Conservation (phyloP, 2,113 vertebrate genomes). For the Bungarus multicinctus region DNA sequence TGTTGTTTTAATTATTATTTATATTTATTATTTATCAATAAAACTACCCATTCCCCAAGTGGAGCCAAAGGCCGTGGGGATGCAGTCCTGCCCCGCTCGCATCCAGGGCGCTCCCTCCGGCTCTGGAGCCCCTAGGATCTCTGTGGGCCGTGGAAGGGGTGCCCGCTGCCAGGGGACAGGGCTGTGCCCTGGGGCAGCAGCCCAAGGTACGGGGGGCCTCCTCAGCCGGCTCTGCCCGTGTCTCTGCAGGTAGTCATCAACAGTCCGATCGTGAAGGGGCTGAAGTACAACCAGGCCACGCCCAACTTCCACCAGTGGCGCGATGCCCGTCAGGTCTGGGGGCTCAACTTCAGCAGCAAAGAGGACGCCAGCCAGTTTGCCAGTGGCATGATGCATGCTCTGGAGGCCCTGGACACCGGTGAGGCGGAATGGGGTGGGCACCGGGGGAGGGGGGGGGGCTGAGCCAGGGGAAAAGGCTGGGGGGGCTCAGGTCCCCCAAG, state of each 20-base stretch:
- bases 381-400: conserved; percentile 62
- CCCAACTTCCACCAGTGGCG: conserved; percentile 93
- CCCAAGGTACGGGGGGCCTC: not conserved
- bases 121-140: not conserved
- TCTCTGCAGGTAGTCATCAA: conserved; percentile 85
- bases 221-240: not conserved
- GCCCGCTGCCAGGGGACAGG: not conserved
- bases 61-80: not conserved
- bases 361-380: conserved; percentile 84
- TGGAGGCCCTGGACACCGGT: conserved; percentile 55
- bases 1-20: too few species aligned
- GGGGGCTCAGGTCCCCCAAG: not conserved
- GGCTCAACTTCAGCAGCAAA: conserved; percentile 89
- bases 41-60: not conserved
- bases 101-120: not conserved
- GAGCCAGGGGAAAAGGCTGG: not conserved
- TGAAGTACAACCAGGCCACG: conserved; percentile 93
- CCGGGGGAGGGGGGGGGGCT: not conserved
- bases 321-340: conserved; percentile 89
- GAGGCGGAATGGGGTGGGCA: not conserved
- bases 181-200: not conserved
- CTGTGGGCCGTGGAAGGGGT: not conserved
- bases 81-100: not conserved
- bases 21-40: not conserved
- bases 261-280: conserved; percentile 80